These are phyloP conservation scores for Cladopsammia gracilis DNA, from an alignment of 64 coral and sea anemone species.

Conservation along the genomic window DNA sequence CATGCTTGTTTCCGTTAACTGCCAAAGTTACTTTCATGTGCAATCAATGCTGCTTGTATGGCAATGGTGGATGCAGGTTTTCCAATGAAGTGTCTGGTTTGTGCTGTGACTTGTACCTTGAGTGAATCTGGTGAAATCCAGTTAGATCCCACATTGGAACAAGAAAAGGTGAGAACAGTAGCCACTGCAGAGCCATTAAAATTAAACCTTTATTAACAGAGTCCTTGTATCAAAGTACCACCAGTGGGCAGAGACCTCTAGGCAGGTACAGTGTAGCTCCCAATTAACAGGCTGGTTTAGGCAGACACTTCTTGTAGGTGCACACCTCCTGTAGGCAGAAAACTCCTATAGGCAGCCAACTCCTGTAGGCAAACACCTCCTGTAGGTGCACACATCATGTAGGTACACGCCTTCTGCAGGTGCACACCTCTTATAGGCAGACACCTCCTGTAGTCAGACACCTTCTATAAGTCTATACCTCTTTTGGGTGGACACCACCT, in stretches of 20 bases:
- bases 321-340: not conserved
- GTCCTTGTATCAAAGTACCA: too few species aligned
- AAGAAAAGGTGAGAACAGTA: constrained; percentile 74
- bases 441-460: too few species aligned
- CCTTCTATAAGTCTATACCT: too few species aligned
- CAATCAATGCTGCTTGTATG: constrained; percentile 94
- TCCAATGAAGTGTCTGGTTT: constrained; percentile 92
- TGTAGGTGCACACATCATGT: too few species aligned
- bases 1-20: constrained; percentile 19
- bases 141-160: constrained; percentile 83
- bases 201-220: too few species aligned
- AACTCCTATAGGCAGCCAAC: not conserved
- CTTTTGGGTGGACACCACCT: too few species aligned
- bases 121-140: constrained; percentile 61
- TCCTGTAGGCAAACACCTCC: not conserved
- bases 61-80: constrained; percentile 97
- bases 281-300: too few species aligned
- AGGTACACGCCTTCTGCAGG: too few species aligned
- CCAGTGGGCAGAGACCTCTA: too few species aligned
- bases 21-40: constrained; percentile 87
- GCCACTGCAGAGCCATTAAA: not conserved
- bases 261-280: too few species aligned
- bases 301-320: too few species aligned
- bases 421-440: too few species aligned
- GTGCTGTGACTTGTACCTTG: constrained; percentile 77